Percentiles rank a stretch among this genome's conserved stretches.
Evolutionary conservation across 1,140 invertebrate genomes (phyloP).

Genomic region (Drosophila littoralis): DNA sequence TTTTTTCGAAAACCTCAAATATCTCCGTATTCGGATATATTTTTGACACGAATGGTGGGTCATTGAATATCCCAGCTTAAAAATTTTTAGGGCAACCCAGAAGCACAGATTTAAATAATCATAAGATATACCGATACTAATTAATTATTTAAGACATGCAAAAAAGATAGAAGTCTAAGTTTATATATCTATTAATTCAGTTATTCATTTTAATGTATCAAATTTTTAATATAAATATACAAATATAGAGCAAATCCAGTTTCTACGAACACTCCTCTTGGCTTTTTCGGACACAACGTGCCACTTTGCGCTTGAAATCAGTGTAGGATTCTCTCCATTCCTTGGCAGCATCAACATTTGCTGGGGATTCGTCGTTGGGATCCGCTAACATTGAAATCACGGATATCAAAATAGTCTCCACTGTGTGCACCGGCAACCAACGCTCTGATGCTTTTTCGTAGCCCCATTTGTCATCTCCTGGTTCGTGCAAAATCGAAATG

Average conservation of each 20-base stretch:
- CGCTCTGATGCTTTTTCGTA: conserved; percentile 99
- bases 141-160: no score
- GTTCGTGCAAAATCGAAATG: conserved; percentile 99
- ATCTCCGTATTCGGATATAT: no score
- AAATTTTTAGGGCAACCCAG: no score
- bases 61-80: no score
- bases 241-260: conserved; percentile 70
- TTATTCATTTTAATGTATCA: conserved; percentile 82
- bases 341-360: conserved; percentile 99
- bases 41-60: no score
- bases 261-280: conserved; percentile 92
- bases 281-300: conserved; percentile 98
- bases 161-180: conserved; percentile 2
- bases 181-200: conserved; percentile 62
- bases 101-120: no score
- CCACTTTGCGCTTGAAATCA: conserved; percentile 99
- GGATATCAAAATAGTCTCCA: conserved; percentile 99
- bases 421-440: conserved; percentile 99
- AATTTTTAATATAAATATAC: conserved; percentile 84
- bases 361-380: conserved; percentile 99
- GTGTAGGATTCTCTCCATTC: conserved; percentile 98
- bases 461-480: conserved; percentile 99
- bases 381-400: conserved; percentile 99
- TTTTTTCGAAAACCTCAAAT: no score
- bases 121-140: no score